Percentiles rank a stretch among this genome's conserved stretches.
phyloP scores from a whole-genome alignment of 2,113 vertebrate genomes.

The Misgurnus mizolepis region DNA sequence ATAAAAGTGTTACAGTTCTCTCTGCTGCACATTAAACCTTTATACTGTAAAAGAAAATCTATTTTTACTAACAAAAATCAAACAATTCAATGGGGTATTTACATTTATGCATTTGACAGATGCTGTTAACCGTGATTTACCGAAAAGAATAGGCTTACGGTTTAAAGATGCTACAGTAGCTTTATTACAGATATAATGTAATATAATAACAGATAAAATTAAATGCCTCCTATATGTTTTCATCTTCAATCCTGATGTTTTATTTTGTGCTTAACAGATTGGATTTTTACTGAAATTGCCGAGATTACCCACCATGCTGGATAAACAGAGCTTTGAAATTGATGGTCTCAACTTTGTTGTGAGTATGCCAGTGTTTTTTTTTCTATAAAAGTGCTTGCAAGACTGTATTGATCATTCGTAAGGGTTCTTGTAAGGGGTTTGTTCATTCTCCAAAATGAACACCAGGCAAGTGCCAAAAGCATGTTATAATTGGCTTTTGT shows the following conservation, averaged over 20 bases:
- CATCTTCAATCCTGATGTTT: neutral
- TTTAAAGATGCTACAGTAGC: too few relatives aligned
- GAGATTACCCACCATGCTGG: slow-evolving; percentile 85
- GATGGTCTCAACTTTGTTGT: slow-evolving; percentile 94
- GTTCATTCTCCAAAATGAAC: neutral
- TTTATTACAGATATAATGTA: too few relatives aligned
- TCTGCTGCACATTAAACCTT: too few relatives aligned
- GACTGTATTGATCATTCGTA: too few relatives aligned
- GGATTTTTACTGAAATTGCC: slow-evolving; percentile 93
- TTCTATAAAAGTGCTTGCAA: neutral
- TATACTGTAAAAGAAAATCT: too few relatives aligned
- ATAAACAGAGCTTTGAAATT: slow-evolving; percentile 88
- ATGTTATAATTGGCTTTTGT: too few relatives aligned
- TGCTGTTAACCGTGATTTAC: neutral
- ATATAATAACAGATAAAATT: neutral
- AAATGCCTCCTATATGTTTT: neutral
- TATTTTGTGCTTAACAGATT: slow-evolving; percentile 71
- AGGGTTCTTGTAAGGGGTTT: neutral
- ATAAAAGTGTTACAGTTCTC: too few relatives aligned
- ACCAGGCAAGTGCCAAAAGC: too few relatives aligned
- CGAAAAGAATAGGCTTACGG: neutral
- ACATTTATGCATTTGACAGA: too few relatives aligned
- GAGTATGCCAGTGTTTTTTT: slow-evolving; percentile 29
- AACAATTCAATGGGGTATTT: too few relatives aligned
- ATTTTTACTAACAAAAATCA: too few relatives aligned